Percentiles rank a stretch among this genome's conserved stretches.
Evolutionary conservation across 2,888 invertebrate genomes (phyloP).

Genomic region (Parnassius glacialis): DNA sequence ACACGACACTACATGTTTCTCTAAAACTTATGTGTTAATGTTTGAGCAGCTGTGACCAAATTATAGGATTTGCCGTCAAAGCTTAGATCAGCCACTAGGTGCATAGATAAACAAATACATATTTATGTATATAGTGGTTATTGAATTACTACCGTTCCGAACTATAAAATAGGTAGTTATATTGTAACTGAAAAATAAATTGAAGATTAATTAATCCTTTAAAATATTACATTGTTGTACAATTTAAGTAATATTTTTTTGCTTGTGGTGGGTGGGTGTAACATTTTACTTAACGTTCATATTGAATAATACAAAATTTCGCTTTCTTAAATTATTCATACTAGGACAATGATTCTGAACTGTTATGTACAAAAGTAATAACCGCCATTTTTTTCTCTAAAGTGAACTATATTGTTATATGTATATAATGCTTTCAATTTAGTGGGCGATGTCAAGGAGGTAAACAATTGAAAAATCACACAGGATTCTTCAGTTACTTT

Average conservation of each 20-base stretch:
- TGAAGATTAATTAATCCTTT: slow-evolving; percentile 1
- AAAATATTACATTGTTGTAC: background rate
- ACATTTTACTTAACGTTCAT: slow-evolving; percentile 1
- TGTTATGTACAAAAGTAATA: slow-evolving; percentile 39
- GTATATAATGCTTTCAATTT: slow-evolving; percentile 70
- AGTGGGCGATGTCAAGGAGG: slow-evolving; percentile 44
- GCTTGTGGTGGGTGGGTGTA: background rate
- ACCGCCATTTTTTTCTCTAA: slow-evolving; percentile 36
- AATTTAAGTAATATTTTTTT: background rate
- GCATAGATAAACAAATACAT: slow-evolving; percentile 43
- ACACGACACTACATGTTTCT: slow-evolving; percentile 20
- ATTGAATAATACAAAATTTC: background rate
- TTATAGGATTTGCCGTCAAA: slow-evolving; percentile 38
- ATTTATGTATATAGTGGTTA: slow-evolving; percentile 55
- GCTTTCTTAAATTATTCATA: background rate
- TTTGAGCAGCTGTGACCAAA: slow-evolving; percentile 43
- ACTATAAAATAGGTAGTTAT: slow-evolving; percentile 40
- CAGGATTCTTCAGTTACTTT: slow-evolving; percentile 38
- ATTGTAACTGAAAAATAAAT: slow-evolving; percentile 3
- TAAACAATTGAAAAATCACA: slow-evolving; percentile 40
- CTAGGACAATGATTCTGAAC: background rate
- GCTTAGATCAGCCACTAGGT: slow-evolving; percentile 48
- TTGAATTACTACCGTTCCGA: slow-evolving; percentile 36
- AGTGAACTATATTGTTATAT: slow-evolving; percentile 43
- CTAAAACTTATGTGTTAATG: slow-evolving; percentile 31